Percentiles rank a stretch among this genome's conserved stretches.
Conservation (phyloP, 2,113 vertebrate species). For the Zapus hudsonius region DNA sequence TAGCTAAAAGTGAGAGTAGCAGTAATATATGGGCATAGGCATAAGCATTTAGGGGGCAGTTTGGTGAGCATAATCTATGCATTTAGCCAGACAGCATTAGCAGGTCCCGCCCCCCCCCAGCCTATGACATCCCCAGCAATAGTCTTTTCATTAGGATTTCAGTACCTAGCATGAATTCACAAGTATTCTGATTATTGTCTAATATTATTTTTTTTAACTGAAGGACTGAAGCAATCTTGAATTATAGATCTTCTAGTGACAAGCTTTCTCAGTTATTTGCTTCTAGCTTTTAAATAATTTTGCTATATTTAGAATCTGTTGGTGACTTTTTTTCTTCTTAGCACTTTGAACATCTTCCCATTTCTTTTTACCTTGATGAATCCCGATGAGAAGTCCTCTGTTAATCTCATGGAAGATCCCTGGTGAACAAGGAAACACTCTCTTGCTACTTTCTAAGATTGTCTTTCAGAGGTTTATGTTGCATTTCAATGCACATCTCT, state of each 20-base stretch:
- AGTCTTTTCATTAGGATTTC: too few relatives aligned
- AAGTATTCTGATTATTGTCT: too few relatives aligned
- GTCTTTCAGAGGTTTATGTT: neutral
- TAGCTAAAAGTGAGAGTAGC: too few relatives aligned
- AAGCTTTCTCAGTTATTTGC: neutral
- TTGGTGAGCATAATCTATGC: too few relatives aligned
- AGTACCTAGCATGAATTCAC: too few relatives aligned
- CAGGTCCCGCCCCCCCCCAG: too few relatives aligned
- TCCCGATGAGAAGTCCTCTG: neutral
- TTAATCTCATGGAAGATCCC: neutral
- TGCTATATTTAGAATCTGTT: neutral
- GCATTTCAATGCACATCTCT: neutral
- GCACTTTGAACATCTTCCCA: neutral
- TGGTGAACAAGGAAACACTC: neutral
- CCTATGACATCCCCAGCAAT: too few relatives aligned
- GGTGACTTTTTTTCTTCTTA: neutral
- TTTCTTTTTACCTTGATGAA: neutral
- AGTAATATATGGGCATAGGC: too few relatives aligned
- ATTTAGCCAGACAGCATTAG: too few relatives aligned
- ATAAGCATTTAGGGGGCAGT: too few relatives aligned
- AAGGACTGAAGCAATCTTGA: neutral
- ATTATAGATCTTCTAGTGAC: neutral
- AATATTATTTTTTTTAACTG: neutral
- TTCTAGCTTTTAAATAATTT: neutral
- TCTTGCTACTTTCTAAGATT: neutral